Evolutionary conservation across 2,113 vertebrate species (phyloP).

Genomic region (Catharus fuscescens): DNA sequence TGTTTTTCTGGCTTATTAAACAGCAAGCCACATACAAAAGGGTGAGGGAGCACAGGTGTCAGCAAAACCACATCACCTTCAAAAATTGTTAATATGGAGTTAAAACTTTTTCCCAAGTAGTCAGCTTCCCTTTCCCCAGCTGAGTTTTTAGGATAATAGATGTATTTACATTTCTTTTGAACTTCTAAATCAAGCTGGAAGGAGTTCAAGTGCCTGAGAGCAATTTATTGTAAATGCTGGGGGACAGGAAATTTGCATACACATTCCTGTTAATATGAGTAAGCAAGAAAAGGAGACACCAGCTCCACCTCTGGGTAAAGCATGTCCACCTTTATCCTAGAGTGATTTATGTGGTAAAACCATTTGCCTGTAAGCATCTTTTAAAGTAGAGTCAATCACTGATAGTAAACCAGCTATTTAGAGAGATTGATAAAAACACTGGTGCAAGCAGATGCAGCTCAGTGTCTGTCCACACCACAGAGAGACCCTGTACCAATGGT

Average conservation of each 20-base stretch:
- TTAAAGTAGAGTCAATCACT: neutral
- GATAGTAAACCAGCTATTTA: neutral
- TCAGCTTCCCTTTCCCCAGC: neutral
- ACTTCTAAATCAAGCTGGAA: slow-evolving; percentile 15
- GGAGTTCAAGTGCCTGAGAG: neutral
- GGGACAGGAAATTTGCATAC: neutral
- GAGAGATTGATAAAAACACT: neutral
- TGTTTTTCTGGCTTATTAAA: neutral
- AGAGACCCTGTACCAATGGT: fast-evolving
- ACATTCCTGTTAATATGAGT: neutral
- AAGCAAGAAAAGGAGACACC: neutral
- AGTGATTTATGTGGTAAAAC: slow-evolving; percentile 4
- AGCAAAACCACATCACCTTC: neutral
- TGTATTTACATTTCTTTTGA: neutral
- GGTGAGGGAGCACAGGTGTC: neutral
- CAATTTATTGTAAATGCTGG: neutral
- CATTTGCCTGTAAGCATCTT: neutral
- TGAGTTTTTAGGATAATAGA: neutral
- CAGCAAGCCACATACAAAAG: neutral
- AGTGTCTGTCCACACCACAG: neutral
- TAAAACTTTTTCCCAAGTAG: neutral
- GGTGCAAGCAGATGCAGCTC: neutral
- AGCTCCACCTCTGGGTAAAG: neutral
- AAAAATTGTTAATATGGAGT: neutral
- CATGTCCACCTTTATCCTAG: neutral